phyloP scores from a whole-genome alignment of 1,140 invertebrate genomes.

The Condylostylus longicornis region DNA sequence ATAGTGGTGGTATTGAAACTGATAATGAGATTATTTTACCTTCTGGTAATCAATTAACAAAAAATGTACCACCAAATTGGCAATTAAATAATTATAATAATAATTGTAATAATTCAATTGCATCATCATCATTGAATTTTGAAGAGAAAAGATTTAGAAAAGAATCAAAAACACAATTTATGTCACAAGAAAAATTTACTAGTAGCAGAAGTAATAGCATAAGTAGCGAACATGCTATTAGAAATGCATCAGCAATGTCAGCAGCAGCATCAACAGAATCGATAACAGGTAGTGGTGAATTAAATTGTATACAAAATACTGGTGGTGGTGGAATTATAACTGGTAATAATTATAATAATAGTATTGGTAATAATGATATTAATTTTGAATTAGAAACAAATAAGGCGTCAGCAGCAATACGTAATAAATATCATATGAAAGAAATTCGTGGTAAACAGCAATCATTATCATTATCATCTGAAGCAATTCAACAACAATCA shows the following conservation, averaged over 20 bases:
- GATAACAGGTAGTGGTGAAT: too few relatives aligned
- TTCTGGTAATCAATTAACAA: too few relatives aligned
- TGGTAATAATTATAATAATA: too few relatives aligned
- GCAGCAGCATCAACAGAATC: too few relatives aligned
- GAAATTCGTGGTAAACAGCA: conserved; percentile 48
- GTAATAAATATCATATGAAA: conserved; percentile 47
- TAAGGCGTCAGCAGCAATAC: conserved; percentile 41
- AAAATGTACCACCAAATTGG: conserved; percentile 4
- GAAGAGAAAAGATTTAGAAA: conserved; percentile 64
- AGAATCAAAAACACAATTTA: conserved; percentile 61
- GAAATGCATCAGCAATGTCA: conserved; percentile 64
- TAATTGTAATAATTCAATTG: conserved; percentile 23
- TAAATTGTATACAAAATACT: too few relatives aligned
- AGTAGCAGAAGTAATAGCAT: too few relatives aligned
- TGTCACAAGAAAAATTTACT: too few relatives aligned
- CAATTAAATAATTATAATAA: conserved; percentile 19
- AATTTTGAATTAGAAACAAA: conserved; percentile 68
- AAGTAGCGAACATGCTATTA: conserved; percentile 54
- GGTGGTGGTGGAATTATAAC: too few relatives aligned
- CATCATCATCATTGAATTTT: conserved; percentile 52
- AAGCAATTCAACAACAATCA: conserved; percentile 6
- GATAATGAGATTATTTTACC: too few relatives aligned
- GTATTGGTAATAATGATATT: too few relatives aligned
- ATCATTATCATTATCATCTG: too few relatives aligned
- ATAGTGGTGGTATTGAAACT: too few relatives aligned